phyloP scores from a whole-genome alignment of 2,797 vertebrate genomes.

The Lagorchestes hirsutus region DNA sequence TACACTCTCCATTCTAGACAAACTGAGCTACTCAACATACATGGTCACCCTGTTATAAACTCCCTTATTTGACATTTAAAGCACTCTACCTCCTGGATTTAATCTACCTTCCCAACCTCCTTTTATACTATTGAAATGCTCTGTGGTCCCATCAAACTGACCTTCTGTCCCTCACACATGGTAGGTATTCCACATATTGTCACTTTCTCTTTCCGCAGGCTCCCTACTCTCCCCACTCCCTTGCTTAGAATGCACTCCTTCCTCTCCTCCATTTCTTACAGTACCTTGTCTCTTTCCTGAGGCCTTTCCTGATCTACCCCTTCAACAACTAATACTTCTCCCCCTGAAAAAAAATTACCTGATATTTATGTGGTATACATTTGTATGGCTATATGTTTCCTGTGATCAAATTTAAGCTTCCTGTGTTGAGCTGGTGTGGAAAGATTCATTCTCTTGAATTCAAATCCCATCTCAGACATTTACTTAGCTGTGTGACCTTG shows the following conservation, averaged over 20 bases:
- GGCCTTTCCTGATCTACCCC: not conserved
- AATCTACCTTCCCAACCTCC: not conserved
- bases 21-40: not conserved
- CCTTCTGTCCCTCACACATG: not conserved
- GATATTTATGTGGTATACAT: not conserved
- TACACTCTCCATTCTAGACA: not conserved
- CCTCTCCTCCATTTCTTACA: not conserved
- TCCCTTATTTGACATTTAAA: not conserved
- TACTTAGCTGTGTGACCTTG: not conserved
- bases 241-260: not conserved
- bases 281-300: not conserved
- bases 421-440: not conserved
- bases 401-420: not conserved
- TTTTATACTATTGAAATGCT: not conserved
- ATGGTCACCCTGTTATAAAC: not conserved
- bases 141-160: not conserved
- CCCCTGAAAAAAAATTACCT: not conserved
- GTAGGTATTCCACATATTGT: not conserved
- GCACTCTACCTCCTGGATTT: not conserved
- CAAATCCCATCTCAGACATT: not conserved
- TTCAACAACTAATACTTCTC: not conserved
- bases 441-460: not conserved
- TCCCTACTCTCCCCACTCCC: not conserved
- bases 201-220: not conserved
- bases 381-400: not conserved